Percentiles rank a stretch among this genome's conserved stretches.
Evolutionary conservation across 2,113 vertebrate genomes (phyloP).

Genomic region (Brevimyrus niger): DNA sequence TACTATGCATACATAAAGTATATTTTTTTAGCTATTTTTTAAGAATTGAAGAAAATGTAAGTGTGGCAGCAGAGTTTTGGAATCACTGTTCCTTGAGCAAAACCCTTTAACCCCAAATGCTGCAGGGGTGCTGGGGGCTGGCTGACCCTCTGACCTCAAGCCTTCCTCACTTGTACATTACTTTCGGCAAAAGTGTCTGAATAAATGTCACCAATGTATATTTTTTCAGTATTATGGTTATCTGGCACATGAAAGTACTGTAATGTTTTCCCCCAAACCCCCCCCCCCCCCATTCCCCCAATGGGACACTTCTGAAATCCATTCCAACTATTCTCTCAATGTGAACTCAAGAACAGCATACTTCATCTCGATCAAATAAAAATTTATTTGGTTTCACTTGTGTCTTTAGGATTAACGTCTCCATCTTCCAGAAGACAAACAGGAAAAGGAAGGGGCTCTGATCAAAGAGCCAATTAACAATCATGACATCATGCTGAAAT

Average conservation of each 20-base stretch:
- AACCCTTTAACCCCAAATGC: not conserved
- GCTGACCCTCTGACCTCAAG: not conserved
- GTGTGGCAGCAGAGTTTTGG: not conserved
- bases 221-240: not conserved
- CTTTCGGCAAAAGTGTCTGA: not conserved
- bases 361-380: not conserved
- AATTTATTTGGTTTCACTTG: not conserved
- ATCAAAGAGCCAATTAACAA: not conserved
- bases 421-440: conserved; percentile 13
- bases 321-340: not conserved
- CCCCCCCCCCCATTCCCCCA: too few species aligned
- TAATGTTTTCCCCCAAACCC: not conserved
- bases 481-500: not conserved
- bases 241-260: not conserved
- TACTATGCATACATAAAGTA: not conserved
- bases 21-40: not conserved
- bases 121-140: not conserved
- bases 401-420: not conserved
- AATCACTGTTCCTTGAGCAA: not conserved
- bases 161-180: not conserved
- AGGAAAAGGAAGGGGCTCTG: conserved; percentile 26
- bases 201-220: not conserved
- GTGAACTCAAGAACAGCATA: not conserved
- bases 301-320: not conserved
- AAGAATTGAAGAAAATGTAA: not conserved